Evolutionary conservation across 2,113 vertebrate genomes (phyloP).

Genomic region (Paradoxurus hermaphroditus): DNA sequence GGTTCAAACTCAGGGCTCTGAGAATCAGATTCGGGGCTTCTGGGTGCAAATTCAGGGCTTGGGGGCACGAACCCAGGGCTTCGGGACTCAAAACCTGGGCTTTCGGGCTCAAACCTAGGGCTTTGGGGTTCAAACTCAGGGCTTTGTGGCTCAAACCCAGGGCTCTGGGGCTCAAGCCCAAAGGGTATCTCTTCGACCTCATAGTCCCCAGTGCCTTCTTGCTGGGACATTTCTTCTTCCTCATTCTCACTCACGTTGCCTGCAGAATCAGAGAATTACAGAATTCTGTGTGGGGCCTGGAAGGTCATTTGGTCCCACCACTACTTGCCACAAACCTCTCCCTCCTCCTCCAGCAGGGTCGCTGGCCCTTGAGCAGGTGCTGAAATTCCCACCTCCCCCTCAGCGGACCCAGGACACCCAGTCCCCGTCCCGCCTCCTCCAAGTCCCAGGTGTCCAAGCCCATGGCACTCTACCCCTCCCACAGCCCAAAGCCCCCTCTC

Average conservation of each 20-base stretch:
- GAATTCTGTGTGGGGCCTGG: slow-evolving; percentile 36
- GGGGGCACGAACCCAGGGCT: slow-evolving; percentile 63
- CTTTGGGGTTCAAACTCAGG: slow-evolving; percentile 66
- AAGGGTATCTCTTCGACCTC: slow-evolving; percentile 79
- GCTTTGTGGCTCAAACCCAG: slow-evolving; percentile 70
- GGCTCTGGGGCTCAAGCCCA: slow-evolving; percentile 74
- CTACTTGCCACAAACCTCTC: not conserved
- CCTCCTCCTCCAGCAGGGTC: slow-evolving; percentile 7
- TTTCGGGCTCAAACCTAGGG: slow-evolving; percentile 80
- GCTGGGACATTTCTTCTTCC: slow-evolving; percentile 72
- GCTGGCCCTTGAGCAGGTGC: slow-evolving; percentile 54
- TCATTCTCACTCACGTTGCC: slow-evolving; percentile 65
- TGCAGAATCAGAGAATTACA: slow-evolving; percentile 74
- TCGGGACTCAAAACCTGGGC: slow-evolving; percentile 71
- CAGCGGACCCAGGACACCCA: not conserved
- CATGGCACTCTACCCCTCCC: not conserved
- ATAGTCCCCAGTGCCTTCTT: slow-evolving; percentile 70
- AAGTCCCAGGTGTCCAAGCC: not conserved
- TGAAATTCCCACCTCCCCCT: slow-evolving; percentile 51
- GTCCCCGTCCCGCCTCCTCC: not conserved
- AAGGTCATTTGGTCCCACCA: slow-evolving; percentile 38
- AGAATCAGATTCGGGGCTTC: slow-evolving; percentile 62
- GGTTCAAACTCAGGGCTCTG: slow-evolving; percentile 64
- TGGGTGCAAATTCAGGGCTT: slow-evolving; percentile 68
- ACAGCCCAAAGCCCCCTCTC: not conserved